These are phyloP conservation scores for Sturmia bella DNA, from an alignment of 2,888 invertebrate species.

Conservation along the genomic window DNA sequence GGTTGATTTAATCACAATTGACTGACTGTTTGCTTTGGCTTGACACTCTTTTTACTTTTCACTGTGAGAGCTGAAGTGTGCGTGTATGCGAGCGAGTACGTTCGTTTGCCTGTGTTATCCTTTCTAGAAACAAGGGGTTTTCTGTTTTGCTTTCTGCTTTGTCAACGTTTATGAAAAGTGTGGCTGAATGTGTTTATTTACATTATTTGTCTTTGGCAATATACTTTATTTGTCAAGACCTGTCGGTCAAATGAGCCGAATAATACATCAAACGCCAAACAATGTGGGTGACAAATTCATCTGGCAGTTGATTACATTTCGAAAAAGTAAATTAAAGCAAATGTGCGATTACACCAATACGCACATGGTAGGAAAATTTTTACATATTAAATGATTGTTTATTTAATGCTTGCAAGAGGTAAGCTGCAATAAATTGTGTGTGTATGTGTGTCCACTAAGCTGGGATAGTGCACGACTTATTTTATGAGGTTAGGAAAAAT, in stretches of 20 bases:
- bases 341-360: constrained; percentile 11
- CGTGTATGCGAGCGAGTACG: not conserved
- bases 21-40: constrained; percentile 43
- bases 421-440: no score
- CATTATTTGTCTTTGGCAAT: constrained; percentile 69
- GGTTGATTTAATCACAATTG: constrained; percentile 52
- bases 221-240: constrained; percentile 81
- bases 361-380: constrained; percentile 42
- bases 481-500: no score
- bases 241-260: constrained; percentile 83
- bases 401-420: constrained; percentile 3
- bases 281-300: constrained; percentile 81
- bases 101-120: constrained; percentile 39
- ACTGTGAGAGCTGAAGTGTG: not conserved
- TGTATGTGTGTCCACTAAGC: no score
- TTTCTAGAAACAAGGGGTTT: constrained; percentile 51
- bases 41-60: constrained; percentile 26
- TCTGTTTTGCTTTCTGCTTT: constrained; percentile 45
- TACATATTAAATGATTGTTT: constrained; percentile 59
- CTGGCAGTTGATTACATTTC: constrained; percentile 81
- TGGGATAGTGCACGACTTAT: no score
- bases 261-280: constrained; percentile 82
- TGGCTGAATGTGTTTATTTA: constrained; percentile 67
- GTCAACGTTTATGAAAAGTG: constrained; percentile 45
- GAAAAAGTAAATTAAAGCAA: constrained; percentile 52